Conservation (phyloP, 2,888 invertebrate genomes). For the Empis livida region DNA sequence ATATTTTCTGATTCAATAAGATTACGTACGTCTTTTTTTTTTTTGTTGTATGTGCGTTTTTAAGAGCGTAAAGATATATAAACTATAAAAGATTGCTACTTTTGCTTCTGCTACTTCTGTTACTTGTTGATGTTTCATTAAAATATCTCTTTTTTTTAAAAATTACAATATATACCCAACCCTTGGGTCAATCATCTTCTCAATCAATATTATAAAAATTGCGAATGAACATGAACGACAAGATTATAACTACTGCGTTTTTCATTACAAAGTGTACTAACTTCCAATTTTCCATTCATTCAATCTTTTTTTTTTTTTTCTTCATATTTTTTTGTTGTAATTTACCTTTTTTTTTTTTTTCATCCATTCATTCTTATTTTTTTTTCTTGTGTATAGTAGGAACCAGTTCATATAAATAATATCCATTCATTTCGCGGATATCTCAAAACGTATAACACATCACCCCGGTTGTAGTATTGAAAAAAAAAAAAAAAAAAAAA, state of each 20-base stretch:
- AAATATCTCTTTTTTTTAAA: no score
- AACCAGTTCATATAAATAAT: slow-evolving; percentile 3
- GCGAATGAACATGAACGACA: not conserved
- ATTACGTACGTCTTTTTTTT: no score
- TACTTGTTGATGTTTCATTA: no score
- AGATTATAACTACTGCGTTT: no score
- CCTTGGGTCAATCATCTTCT: slow-evolving; percentile 13
- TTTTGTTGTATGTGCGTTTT: no score
- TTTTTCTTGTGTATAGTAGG: not conserved
- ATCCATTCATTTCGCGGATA: slow-evolving; percentile 10
- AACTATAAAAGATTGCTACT: no score
- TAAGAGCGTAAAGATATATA: no score
- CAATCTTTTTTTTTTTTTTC: slow-evolving; percentile 10
- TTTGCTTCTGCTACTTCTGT: no score
- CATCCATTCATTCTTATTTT: slow-evolving; percentile 5
- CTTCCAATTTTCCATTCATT: slow-evolving; percentile 8
- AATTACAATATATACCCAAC: not conserved
- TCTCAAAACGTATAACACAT: not conserved
- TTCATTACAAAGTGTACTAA: not conserved
- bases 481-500: no score
- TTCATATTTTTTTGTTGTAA: not conserved
- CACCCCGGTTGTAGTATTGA: not conserved
- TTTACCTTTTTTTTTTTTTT: no score
- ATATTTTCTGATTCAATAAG: no score
- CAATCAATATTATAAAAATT: slow-evolving; percentile 10